A percentile compares a stretch with the other conserved stretches of the same genome.
phyloP scores from a whole-genome alignment of 2,888 invertebrate genomes.

The Hirtodrosophila cameraria region DNA sequence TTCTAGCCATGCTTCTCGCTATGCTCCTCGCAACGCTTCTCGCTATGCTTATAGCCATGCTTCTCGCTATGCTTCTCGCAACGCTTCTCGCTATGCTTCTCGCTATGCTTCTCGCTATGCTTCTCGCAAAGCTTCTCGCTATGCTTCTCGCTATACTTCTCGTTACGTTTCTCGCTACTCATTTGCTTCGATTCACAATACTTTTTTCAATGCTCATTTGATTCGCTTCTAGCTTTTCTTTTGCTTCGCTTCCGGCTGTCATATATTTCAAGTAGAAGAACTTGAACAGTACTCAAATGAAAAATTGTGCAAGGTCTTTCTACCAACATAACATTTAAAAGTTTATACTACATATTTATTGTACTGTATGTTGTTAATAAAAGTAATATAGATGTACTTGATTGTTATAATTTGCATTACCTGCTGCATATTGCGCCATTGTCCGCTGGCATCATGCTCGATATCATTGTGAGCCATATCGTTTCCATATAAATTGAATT shows the following conservation, averaged over 20 bases:
- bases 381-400: background rate
- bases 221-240: no score
- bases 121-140: background rate
- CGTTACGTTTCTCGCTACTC: no score
- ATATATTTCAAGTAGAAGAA: no score
- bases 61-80: background rate
- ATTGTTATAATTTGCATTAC: slow-evolving; percentile 82
- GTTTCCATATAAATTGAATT: slow-evolving; percentile 82
- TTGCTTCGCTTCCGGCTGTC: no score
- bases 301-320: no score
- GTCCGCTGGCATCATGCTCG: slow-evolving; percentile 85
- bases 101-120: background rate
- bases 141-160: background rate
- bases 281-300: no score
- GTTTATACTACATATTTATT: background rate
- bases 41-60: background rate
- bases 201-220: no score
- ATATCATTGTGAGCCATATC: slow-evolving; percentile 87
- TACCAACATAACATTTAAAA: no score
- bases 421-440: slow-evolving; percentile 88
- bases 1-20: background rate
- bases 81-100: background rate
- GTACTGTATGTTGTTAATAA: background rate
- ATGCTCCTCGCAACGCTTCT: background rate
- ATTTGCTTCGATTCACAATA: no score